A percentile compares a stretch with the other conserved stretches of the same genome.
Evolutionary conservation across 2,888 invertebrate genomes (phyloP).

Genomic region (Ochlodes sylvanus): DNA sequence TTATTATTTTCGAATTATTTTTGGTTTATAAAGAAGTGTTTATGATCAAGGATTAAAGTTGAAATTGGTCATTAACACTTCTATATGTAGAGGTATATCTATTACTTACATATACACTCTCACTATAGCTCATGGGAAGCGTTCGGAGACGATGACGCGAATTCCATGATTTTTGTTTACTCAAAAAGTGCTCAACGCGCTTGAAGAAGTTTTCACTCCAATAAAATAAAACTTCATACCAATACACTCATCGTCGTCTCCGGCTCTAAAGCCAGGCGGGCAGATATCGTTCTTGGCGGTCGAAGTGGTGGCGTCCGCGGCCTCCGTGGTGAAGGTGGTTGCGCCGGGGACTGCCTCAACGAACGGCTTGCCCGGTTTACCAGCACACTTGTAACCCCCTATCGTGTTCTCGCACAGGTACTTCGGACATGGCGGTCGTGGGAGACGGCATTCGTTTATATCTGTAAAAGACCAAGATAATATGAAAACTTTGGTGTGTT

Average conservation of each 20-base stretch:
- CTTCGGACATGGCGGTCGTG: slow-evolving; percentile 76
- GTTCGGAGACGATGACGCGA: too few species aligned
- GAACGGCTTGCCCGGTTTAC: slow-evolving; percentile 73
- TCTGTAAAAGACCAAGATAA: slow-evolving; percentile 76
- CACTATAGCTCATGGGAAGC: too few species aligned
- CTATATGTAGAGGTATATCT: too few species aligned
- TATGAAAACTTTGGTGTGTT: background rate
- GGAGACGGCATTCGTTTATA: slow-evolving; percentile 92
- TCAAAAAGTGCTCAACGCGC: too few species aligned
- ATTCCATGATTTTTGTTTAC: too few species aligned
- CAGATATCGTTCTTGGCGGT: slow-evolving; percentile 73
- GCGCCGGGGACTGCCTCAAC: slow-evolving; percentile 56
- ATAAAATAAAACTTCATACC: slow-evolving; percentile 57
- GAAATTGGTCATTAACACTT: too few species aligned
- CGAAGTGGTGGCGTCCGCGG: slow-evolving; percentile 46
- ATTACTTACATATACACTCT: too few species aligned
- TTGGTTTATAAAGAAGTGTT: too few species aligned
- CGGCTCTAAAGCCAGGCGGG: slow-evolving; percentile 83
- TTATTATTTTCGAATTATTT: too few species aligned
- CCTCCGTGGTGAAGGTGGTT: slow-evolving; percentile 49
- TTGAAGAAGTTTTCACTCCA: too few species aligned
- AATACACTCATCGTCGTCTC: slow-evolving; percentile 77
- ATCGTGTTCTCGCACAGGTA: slow-evolving; percentile 81
- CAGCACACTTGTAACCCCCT: slow-evolving; percentile 78
- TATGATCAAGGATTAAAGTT: too few species aligned